phyloP scores from a whole-genome alignment of 2,797 vertebrate species.

The Pogoniulus pusillus region DNA sequence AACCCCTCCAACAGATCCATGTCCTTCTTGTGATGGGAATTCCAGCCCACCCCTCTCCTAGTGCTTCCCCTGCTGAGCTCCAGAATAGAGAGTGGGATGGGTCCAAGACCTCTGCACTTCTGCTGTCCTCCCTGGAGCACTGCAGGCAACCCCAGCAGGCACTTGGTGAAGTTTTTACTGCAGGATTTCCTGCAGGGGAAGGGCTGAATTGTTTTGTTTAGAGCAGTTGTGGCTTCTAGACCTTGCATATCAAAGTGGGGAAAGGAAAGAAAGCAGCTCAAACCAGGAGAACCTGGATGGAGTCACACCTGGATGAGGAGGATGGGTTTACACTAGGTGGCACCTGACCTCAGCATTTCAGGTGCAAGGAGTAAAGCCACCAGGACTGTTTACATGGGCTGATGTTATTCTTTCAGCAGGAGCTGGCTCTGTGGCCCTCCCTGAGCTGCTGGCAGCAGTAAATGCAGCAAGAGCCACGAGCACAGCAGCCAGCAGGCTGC shows the following conservation, averaged over 20 bases:
- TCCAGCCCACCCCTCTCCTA: not conserved
- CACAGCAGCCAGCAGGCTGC: conserved; percentile 34
- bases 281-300: not conserved
- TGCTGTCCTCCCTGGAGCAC: not conserved
- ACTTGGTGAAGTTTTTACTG: not conserved
- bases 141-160: not conserved
- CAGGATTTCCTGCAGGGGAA: not conserved
- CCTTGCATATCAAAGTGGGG: not conserved
- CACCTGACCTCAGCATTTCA: not conserved
- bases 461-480: not conserved
- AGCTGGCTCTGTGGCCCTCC: conserved; percentile 1
- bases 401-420: not conserved
- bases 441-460: not conserved
- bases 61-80: no score
- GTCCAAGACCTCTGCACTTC: not conserved
- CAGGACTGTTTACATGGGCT: not conserved
- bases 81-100: not conserved
- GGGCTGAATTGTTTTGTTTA: conserved; percentile 9
- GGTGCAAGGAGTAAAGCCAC: not conserved
- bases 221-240: not conserved
- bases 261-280: not conserved
- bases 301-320: not conserved
- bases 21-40: no score
- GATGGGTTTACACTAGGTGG: not conserved
- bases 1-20: no score